These are phyloP conservation scores for Schizopygopsis pylzovi DNA, from an alignment of 2,797 vertebrate genomes.

Conservation along the genomic window DNA sequence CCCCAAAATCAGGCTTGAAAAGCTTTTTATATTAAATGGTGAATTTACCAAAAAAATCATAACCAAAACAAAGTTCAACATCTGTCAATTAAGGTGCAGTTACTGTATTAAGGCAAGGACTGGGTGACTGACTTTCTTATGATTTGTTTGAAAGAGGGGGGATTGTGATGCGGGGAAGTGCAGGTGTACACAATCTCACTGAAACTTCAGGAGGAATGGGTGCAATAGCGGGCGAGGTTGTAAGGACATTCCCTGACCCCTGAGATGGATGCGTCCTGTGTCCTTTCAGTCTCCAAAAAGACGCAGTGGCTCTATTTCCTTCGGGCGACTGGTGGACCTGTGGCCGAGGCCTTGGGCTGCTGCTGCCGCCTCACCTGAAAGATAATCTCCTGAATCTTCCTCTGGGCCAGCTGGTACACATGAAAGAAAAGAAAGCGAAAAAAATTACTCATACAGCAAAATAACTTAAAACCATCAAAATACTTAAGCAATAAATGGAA, in stretches of 20 bases:
- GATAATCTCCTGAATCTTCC: conserved; percentile 99
- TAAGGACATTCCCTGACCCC: conserved; percentile 74
- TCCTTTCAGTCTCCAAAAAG: conserved; percentile 81
- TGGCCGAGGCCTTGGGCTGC: conserved; percentile 84
- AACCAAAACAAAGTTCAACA: conserved; percentile 42
- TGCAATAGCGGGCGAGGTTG: conserved; percentile 80
- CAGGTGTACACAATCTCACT: conserved; percentile 73
- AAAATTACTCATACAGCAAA: not conserved
- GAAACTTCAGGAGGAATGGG: conserved; percentile 87
- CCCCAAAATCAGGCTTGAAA: conserved; percentile 84
- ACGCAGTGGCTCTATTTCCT: conserved; percentile 84
- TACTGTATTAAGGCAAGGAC: conserved; percentile 74
- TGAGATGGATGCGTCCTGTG: conserved; percentile 73
- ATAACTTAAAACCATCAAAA: not conserved
- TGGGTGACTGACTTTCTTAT: conserved; percentile 67
- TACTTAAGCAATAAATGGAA: too few relatives aligned
- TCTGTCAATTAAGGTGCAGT: conserved; percentile 63
- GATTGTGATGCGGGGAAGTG: conserved; percentile 19
- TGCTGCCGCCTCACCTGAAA: conserved; percentile 98
- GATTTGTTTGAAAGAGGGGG: conserved; percentile 57
- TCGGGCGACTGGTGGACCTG: conserved; percentile 86
- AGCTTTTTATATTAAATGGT: conserved; percentile 82
- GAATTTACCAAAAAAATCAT: conserved; percentile 82
- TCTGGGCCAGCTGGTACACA: conserved; percentile 90
- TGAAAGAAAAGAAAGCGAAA: not conserved